A percentile compares a stretch with the other conserved stretches of the same genome.
These are phyloP conservation scores for Chionis minor DNA, from an alignment of 2,113 vertebrate species.

Conservation along the genomic window DNA sequence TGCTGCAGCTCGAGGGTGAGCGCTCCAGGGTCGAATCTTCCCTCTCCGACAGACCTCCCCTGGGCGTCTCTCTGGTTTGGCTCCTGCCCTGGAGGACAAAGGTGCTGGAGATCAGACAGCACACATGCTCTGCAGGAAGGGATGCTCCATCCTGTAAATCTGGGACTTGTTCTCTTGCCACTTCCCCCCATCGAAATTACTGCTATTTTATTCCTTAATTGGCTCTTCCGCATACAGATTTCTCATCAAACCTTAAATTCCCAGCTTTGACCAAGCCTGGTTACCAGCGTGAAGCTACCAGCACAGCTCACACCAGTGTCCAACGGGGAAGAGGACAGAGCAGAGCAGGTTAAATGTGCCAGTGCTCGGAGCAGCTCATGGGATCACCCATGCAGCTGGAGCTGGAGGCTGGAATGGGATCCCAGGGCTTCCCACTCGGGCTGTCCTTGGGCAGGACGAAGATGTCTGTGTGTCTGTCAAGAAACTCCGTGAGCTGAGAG, in stretches of 20 bases:
- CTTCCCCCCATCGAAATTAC: not conserved
- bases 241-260: not conserved
- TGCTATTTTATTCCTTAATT: not conserved
- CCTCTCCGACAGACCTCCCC: not conserved
- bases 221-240: not conserved
- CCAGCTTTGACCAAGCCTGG: not conserved
- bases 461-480: not conserved
- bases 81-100: not conserved
- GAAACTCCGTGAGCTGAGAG: not conserved
- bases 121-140: not conserved
- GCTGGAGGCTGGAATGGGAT: not conserved
- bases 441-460: not conserved
- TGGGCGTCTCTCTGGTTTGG: not conserved
- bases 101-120: not conserved
- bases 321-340: rapidly evolving
- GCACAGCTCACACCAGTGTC: not conserved
- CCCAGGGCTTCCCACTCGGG: not conserved
- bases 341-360: not conserved
- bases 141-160: not conserved
- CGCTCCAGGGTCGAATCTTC: not conserved
- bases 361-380: not conserved
- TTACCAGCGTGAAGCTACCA: not conserved
- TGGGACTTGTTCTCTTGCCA: not conserved
- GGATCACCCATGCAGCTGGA: not conserved
- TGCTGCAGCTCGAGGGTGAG: not conserved